Conservation (phyloP, 2,888 invertebrate genomes). For the Mythimna ferrago region DNA sequence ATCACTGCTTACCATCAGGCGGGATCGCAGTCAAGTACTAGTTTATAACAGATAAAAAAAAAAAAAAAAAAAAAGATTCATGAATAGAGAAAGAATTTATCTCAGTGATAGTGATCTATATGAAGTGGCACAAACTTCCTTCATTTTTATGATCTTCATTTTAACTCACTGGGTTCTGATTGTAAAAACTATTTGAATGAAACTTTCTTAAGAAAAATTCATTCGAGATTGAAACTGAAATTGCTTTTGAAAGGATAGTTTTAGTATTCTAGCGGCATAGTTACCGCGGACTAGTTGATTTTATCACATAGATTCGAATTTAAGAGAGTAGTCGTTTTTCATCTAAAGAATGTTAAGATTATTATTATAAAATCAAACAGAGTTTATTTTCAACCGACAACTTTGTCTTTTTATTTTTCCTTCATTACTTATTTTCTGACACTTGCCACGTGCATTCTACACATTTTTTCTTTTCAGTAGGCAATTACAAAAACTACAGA, state of each 20-base stretch:
- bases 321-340: neutral
- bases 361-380: too few species aligned
- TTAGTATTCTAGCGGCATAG: neutral
- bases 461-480: too few species aligned
- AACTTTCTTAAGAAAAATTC: constrained; percentile 31
- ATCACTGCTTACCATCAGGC: too few species aligned
- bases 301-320: neutral
- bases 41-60: too few species aligned
- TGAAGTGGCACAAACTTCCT: constrained; percentile 38
- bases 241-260: constrained; percentile 3
- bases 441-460: too few species aligned
- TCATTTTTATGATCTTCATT: constrained; percentile 43
- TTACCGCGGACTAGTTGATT: neutral
- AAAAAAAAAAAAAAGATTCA: too few species aligned
- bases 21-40: too few species aligned
- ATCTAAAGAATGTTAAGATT: too few species aligned
- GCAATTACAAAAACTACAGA: too few species aligned
- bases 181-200: constrained; percentile 42
- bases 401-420: too few species aligned
- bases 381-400: too few species aligned
- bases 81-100: constrained; percentile 34
- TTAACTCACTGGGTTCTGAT: constrained; percentile 27
- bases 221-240: constrained; percentile 22
- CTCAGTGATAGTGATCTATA: constrained; percentile 49
- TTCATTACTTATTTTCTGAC: too few species aligned